A percentile compares a stretch with the other conserved stretches of the same genome.
Conservation (phyloP, 1,140 invertebrate genomes). For the Diploscapter pachys region DNA sequence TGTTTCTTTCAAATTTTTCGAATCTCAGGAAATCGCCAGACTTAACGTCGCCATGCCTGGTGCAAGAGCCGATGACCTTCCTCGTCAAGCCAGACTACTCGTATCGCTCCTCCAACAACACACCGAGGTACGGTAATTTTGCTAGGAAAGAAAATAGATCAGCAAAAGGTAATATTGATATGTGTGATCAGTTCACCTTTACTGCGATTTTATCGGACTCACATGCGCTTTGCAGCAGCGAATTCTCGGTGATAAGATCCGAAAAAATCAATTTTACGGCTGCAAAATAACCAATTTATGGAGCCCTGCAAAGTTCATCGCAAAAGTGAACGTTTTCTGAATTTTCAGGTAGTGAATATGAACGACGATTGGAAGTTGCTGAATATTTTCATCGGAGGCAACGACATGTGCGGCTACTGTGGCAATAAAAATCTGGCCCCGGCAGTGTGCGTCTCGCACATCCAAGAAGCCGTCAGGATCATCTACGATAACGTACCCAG, state of each 20-base stretch:
- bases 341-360: slow-evolving; percentile 43
- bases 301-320: no score
- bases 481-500: slow-evolving; percentile 39
- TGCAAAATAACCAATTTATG: no score
- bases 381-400: slow-evolving; percentile 77
- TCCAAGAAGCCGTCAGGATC: slow-evolving; percentile 16
- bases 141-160: slow-evolving; percentile 42
- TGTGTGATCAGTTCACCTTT: slow-evolving; percentile 20
- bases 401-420: slow-evolving; percentile 77
- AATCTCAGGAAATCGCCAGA: slow-evolving; percentile 36
- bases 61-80: slow-evolving; percentile 56
- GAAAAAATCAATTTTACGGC: no score
- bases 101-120: slow-evolving; percentile 57
- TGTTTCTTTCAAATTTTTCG: slow-evolving; percentile 46
- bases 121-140: slow-evolving; percentile 45
- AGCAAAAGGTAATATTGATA: slow-evolving; percentile 51
- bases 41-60: slow-evolving; percentile 59
- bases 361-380: slow-evolving; percentile 72
- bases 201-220: no score
- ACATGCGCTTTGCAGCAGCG: no score
- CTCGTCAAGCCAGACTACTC: slow-evolving; percentile 54
- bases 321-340: background rate
- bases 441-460: background rate
- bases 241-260: no score
- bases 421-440: slow-evolving; percentile 3